Conservation (phyloP, 2,797 vertebrate genomes). For the Capromys pilorides region DNA sequence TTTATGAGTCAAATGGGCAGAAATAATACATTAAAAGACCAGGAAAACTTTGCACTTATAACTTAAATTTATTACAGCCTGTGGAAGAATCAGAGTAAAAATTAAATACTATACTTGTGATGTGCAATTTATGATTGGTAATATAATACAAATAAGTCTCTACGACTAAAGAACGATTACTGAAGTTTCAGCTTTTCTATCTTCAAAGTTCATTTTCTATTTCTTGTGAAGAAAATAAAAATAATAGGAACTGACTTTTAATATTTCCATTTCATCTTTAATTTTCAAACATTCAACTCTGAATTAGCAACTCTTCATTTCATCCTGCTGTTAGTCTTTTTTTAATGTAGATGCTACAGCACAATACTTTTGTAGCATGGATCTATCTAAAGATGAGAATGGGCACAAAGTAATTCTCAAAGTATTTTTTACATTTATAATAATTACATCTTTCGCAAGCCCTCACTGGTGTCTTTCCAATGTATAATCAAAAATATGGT, state of each 20-base stretch:
- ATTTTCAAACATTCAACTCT: slow-evolving; percentile 53
- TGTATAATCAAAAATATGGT: background rate
- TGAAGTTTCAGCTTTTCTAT: slow-evolving; percentile 29
- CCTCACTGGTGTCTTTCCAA: background rate
- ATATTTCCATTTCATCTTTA: slow-evolving; percentile 55
- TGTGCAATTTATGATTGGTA: slow-evolving; percentile 12
- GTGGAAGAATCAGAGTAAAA: slow-evolving; percentile 30
- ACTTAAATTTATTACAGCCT: background rate
- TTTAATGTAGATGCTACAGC: background rate
- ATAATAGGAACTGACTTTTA: slow-evolving; percentile 52
- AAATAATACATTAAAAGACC: background rate
- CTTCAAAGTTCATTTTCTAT: slow-evolving; percentile 15
- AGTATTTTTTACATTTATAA: background rate
- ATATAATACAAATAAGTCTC: background rate
- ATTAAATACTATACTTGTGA: slow-evolving; percentile 37
- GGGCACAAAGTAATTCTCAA: slow-evolving; percentile 13
- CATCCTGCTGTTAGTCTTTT: slow-evolving; percentile 35
- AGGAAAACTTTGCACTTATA: background rate
- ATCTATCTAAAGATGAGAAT: background rate
- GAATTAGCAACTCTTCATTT: slow-evolving; percentile 55
- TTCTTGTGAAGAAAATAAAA: slow-evolving; percentile 45
- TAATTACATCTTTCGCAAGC: background rate
- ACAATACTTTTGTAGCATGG: background rate
- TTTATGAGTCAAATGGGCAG: background rate
- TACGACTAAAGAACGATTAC: slow-evolving; percentile 22